Percentiles rank a stretch among this genome's conserved stretches.
phyloP scores from a whole-genome alignment of 2,888 invertebrate genomes.

The Megastigmus dorsalis region DNA sequence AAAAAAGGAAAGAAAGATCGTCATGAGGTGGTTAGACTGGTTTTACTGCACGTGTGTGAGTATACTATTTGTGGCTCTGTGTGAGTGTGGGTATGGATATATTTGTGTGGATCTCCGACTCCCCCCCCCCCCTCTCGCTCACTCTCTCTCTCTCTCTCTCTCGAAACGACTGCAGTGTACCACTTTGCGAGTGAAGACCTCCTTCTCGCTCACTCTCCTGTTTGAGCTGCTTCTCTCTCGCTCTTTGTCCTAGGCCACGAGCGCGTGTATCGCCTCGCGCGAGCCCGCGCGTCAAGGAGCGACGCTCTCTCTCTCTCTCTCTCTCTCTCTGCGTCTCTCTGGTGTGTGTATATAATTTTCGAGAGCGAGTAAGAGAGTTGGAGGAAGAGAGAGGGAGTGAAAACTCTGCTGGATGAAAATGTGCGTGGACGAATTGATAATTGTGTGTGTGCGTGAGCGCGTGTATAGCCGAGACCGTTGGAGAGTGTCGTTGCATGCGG shows the following conservation, averaged over 20 bases:
- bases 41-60: constrained; percentile 66
- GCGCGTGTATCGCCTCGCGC: too few species aligned
- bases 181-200: constrained; percentile 52
- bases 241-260: constrained; percentile 52
- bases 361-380: constrained; percentile 43
- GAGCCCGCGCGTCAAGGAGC: constrained; percentile 39
- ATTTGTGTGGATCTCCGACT: constrained; percentile 48
- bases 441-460: constrained; percentile 16
- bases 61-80: constrained; percentile 53
- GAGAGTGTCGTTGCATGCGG: constrained; percentile 61
- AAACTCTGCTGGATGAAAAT: constrained; percentile 41
- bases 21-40: constrained; percentile 75
- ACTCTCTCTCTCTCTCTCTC: constrained; percentile 43
- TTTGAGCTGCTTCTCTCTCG: constrained; percentile 33
- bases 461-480: background rate
- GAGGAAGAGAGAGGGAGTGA: constrained; percentile 36
- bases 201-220: constrained; percentile 37
- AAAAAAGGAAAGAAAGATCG: constrained; percentile 70
- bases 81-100: constrained; percentile 25
- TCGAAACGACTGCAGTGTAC: constrained; percentile 36
- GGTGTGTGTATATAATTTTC: constrained; percentile 40
- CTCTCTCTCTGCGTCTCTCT: too few species aligned
- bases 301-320: constrained; percentile 17
- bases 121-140: too few species aligned
- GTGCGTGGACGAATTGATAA: constrained; percentile 28